phyloP scores from a whole-genome alignment of 2,797 vertebrate species.

The Podargus strigoides region DNA sequence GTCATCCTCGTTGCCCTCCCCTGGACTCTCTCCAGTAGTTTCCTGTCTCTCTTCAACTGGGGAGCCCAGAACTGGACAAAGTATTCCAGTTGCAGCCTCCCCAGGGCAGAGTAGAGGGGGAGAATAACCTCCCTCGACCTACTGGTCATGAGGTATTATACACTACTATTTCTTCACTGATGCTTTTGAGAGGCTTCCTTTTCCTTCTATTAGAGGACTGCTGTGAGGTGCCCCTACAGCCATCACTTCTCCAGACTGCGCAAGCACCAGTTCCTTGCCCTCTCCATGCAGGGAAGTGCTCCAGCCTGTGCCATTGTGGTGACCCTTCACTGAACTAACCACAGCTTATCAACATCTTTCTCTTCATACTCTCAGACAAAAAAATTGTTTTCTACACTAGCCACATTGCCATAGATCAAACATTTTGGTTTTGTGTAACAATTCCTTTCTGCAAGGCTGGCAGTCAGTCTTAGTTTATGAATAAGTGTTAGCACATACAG shows the following conservation, averaged over 20 bases:
- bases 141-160: not conserved
- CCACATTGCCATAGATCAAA: not conserved
- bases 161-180: not conserved
- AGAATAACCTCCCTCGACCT: no score
- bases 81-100: no score
- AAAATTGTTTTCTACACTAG: not conserved
- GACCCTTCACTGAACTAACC: accelerated
- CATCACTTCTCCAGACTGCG: not conserved
- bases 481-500: not conserved
- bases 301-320: not conserved
- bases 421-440: not conserved
- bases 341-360: not conserved
- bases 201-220: accelerated
- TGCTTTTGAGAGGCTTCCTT: not conserved
- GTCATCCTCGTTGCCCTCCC: no score
- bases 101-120: no score
- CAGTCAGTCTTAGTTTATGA: not conserved
- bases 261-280: not conserved
- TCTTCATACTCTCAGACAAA: not conserved
- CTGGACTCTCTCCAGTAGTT: no score
- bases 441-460: not conserved
- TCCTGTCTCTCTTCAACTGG: no score
- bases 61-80: no score
- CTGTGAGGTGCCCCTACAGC: not conserved
- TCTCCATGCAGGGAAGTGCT: not conserved